Evolutionary conservation across 2,888 invertebrate genomes (phyloP), one percentile per base, ranked within the genome.

Genomic region (Eubasilissa splendida): DNA sequence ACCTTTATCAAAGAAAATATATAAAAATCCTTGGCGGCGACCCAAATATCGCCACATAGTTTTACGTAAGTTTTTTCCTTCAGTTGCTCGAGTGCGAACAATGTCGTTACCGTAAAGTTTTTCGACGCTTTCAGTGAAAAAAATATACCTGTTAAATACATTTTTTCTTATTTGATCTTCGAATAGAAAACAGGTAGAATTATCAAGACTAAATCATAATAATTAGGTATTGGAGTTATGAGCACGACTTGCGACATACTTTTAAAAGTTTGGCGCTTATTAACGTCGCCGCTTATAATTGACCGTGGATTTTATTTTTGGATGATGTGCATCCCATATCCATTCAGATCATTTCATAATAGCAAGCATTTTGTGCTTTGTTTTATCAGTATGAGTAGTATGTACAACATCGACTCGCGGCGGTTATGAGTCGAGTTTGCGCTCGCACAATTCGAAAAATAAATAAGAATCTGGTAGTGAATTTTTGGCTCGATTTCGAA

Each of bases 271-370:
- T 79, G 79, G 79, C 79, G 73, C 79, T 54, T 7, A 59, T 52
- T 53, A 52, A 10, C 53, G 50, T 56, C n/a, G 22, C 63, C 42
- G n/a, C 52, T 79, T 65, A 75, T 79, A 53, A 74, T 58, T 73
- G 83, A 58, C 83, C 83, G 66, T 83, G 83, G 78, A 70, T 80
- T 60, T 63, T 79, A 83, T 79, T 81, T 81, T 81, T 54, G 79
- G 77, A 75, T 77, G 33, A 59, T 52, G 60, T 65, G 76, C 68
- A 73, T 65, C 77, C 42, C n/a, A 74, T 77, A 14, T 74, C 31
- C 58, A 58, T 42, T 12, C 12, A 33, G 56, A 68, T 68, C 22
- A 58, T 65, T 77, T 65, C 68, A 56, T 42, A 53, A 33, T 52
- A 54, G 4, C 4, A 22, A 54, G 4, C 0, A 22, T 14, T 22